Base-by-base conservation (phyloP, 2,888 invertebrate genomes). In the Nesidiocoris tenuis region DNA sequence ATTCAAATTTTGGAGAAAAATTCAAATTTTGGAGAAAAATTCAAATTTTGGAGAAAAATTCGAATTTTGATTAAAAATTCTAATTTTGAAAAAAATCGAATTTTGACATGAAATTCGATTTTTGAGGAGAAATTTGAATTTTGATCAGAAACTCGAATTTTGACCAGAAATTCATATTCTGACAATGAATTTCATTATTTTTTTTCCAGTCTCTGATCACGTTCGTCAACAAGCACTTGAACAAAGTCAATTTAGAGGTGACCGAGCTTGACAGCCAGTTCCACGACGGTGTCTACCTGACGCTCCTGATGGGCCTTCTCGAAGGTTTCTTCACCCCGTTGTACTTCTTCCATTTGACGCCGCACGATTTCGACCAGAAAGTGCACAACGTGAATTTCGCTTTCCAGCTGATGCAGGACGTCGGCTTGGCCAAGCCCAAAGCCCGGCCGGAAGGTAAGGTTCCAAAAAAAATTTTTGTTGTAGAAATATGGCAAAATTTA, bases 291-390 rank as follows among this genome's bases (percentile, higher is more conserved):
- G 98, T 99, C 1, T 97, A 95, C 84, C 87, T 99, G 64, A 94
- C 95, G 39, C 88, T 99, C 68, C 85, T 99, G 78, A 95, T 99
- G 91, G 99, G 99, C 0, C 86, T 99, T 9, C 86, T 99, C 12
- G 98, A 99, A 83, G 96, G 96, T 17, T 99, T 98, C 85, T 99
- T 99, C 84, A 96, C 98, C 21, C 98, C 98, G 1, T 86, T 98
- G 56, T 93, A 96, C 83, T 92, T 92, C 82, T 98, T 98, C 84
- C 91, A 96, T 83, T 87, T 96, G 78, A 96, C 96, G 0, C 97
- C 98, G 1, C 92, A 93, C 82, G 93, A 92, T 81, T 91, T 91
- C 80, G 94, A 95, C 76, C 94, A 96, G 81, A 95, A 96, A 86
- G 93, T 98, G 1, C 96, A 96, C 83, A 99, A 99, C 86, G 98